A percentile compares a stretch with the other conserved stretches of the same genome.
Evolutionary conservation across 2,888 invertebrate genomes (phyloP).

Genomic region (Cosmorhoe ocellata): DNA sequence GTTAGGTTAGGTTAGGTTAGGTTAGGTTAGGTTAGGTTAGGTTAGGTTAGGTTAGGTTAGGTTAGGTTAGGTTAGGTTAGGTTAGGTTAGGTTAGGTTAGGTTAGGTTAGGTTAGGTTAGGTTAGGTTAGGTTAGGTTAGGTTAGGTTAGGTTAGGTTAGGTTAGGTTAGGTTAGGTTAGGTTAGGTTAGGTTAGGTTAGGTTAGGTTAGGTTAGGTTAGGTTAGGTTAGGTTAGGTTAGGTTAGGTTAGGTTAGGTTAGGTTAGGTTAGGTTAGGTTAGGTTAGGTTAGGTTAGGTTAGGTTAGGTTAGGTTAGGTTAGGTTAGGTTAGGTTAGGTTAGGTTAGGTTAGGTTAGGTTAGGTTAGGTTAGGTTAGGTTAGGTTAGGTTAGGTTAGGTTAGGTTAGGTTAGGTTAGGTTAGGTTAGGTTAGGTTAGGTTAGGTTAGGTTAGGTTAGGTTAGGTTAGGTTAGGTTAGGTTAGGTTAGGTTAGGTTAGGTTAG

Average conservation of each 20-base stretch:
- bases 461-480: background rate
- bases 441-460: background rate
- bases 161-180: background rate
- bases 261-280: background rate
- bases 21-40: no score
- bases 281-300: background rate
- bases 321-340: background rate
- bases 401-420: background rate
- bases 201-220: background rate
- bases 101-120: no score
- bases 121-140: background rate
- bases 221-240: background rate
- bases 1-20: no score
- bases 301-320: background rate
- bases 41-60: no score
- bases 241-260: background rate
- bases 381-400: background rate
- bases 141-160: background rate
- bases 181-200: background rate
- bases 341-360: background rate
- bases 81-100: no score
- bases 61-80: no score
- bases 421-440: background rate
- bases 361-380: background rate
- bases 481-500: background rate